Percentiles rank a stretch among this genome's conserved stretches.
Conservation (phyloP, 2,113 vertebrate genomes). For the Sinocyclocheilus maitianheensis region DNA sequence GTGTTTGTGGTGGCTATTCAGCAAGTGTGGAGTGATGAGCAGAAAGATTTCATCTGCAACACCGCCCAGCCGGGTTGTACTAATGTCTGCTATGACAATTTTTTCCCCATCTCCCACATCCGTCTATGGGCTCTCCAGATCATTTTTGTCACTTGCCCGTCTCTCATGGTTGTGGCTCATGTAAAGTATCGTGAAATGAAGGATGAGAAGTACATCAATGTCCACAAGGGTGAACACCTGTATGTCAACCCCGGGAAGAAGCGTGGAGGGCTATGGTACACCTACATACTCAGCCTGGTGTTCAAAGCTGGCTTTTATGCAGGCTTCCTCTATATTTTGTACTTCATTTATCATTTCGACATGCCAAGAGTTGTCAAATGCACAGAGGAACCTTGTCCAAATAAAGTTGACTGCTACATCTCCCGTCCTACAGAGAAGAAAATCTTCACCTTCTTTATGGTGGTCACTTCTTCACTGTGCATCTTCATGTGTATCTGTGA, state of each 20-base stretch:
- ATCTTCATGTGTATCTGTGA: conserved; percentile 86
- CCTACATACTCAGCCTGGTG: conserved; percentile 87
- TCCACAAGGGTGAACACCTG: conserved; percentile 52
- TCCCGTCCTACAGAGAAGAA: conserved; percentile 90
- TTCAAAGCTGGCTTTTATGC: conserved; percentile 83
- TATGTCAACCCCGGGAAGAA: conserved; percentile 85
- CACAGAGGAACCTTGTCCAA: conserved; percentile 81
- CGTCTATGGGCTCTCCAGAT: conserved; percentile 95
- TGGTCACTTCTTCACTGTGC: conserved; percentile 79
- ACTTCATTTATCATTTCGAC: conserved; percentile 79
- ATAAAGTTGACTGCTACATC: conserved; percentile 89
- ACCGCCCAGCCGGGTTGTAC: conserved; percentile 87
- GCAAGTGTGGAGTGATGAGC: conserved; percentile 88
- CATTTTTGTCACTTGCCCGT: conserved; percentile 93
- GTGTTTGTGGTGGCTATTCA: conserved; percentile 91
- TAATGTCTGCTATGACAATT: conserved; percentile 87
- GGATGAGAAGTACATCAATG: conserved; percentile 62
- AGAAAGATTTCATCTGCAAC: conserved; percentile 91
- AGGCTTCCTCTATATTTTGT: conserved; percentile 85
- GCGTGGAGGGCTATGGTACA: conserved; percentile 92
- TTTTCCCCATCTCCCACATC: conserved; percentile 93
- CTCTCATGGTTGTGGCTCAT: conserved; percentile 88
- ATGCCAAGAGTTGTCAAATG: conserved; percentile 85
- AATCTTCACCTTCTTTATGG: conserved; percentile 94
- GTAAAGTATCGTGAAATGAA: conserved; percentile 88